phyloP scores from a whole-genome alignment of 2,797 vertebrate genomes.

The Cichlasoma orientale region DNA sequence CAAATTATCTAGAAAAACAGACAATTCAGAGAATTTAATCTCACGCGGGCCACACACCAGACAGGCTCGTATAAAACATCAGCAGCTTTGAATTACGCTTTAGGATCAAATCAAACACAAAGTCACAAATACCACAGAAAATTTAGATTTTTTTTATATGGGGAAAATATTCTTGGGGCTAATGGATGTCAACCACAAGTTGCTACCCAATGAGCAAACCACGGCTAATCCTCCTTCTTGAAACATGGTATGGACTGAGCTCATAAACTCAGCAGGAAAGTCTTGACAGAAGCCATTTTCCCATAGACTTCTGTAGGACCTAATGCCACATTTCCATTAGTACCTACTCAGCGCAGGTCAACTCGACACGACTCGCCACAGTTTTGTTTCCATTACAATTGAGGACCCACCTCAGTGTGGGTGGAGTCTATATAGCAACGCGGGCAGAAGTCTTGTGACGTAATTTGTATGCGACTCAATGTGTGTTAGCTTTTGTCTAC shows the following conservation, averaged over 20 bases:
- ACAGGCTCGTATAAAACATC: neutral
- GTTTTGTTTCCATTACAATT: too few species aligned
- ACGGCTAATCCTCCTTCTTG: neutral
- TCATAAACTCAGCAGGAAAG: neutral
- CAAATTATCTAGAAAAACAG: constrained; percentile 58
- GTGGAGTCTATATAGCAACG: too few species aligned
- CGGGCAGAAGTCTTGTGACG: too few species aligned
- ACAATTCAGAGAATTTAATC: neutral
- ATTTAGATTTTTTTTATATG: neutral
- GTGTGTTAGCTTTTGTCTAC: too few species aligned
- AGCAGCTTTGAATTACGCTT: neutral
- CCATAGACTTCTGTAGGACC: too few species aligned
- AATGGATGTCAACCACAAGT: neutral
- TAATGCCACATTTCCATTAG: too few species aligned
- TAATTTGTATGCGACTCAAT: too few species aligned
- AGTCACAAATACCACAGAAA: neutral
- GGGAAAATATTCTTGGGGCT: neutral
- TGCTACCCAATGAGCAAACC: neutral
- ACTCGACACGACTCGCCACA: too few species aligned
- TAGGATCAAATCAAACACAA: neutral
- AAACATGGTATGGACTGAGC: neutral
- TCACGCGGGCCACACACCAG: too few species aligned
- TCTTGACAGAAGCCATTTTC: neutral
- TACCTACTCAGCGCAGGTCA: too few species aligned
- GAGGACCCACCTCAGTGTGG: too few species aligned